These are phyloP conservation scores for Stenotaenia linearis DNA, from an alignment of 2,888 invertebrate genomes.

Conservation along the genomic window DNA sequence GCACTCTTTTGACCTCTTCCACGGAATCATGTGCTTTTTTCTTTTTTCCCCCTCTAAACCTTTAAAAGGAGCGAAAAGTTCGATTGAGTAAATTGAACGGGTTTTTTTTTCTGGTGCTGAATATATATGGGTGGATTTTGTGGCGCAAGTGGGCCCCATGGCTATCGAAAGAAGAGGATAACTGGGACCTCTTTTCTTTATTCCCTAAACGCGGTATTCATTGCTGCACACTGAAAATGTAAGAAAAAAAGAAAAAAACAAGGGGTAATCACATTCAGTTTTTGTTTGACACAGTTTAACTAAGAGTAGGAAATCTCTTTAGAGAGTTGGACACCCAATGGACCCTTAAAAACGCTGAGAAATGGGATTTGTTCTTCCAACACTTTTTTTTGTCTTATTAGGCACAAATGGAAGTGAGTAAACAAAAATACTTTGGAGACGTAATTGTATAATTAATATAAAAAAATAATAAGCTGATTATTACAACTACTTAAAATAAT, in stretches of 20 bases:
- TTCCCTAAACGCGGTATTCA: slow-evolving; percentile 21
- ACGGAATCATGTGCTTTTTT: background rate
- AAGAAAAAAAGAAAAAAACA: background rate
- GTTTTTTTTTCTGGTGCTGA: slow-evolving; percentile 19
- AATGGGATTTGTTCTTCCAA: background rate
- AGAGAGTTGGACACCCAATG: background rate
- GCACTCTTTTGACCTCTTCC: background rate
- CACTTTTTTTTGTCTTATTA: background rate
- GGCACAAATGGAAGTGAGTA: background rate
- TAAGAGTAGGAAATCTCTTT: background rate
- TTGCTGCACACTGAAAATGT: background rate
- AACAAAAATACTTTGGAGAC: background rate
- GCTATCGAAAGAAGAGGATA: slow-evolving; percentile 13
- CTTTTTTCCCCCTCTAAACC: background rate
- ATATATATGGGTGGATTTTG: slow-evolving; percentile 13
- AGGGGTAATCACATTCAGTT: slow-evolving; percentile 19
- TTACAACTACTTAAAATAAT: too few relatives aligned
- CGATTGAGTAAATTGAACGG: slow-evolving; percentile 26
- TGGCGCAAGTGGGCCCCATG: slow-evolving; percentile 20
- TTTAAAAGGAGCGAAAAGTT: slow-evolving; percentile 8
- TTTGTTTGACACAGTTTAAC: slow-evolving; percentile 17
- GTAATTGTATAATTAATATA: too few relatives aligned
- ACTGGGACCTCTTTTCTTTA: slow-evolving; percentile 21
- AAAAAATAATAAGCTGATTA: too few relatives aligned
- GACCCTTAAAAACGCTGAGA: background rate